Conservation (phyloP, 2,888 invertebrate genomes). For the Vandiemenella viatica region DNA sequence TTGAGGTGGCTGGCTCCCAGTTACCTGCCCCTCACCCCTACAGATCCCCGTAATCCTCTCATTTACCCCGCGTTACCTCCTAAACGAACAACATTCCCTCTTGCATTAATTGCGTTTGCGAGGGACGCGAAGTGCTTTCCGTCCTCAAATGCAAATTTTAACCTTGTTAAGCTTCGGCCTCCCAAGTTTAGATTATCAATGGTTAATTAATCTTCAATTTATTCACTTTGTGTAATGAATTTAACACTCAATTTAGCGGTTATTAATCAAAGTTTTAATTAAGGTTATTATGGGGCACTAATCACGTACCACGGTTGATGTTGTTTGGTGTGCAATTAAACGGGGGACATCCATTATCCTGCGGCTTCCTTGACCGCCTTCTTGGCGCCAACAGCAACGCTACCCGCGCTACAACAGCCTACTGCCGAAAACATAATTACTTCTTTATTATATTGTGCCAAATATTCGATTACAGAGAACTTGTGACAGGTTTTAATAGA, state of each 20-base stretch:
- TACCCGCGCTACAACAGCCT: too few species aligned
- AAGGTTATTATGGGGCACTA: slow-evolving; percentile 23
- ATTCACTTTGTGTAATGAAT: slow-evolving; percentile 34
- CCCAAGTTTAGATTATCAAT: slow-evolving; percentile 34
- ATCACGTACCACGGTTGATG: slow-evolving; percentile 19
- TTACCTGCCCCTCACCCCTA: not conserved
- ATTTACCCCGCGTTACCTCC: slow-evolving; percentile 13
- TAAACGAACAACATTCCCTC: slow-evolving; percentile 17
- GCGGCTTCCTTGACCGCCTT: too few species aligned
- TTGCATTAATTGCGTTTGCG: slow-evolving; percentile 18
- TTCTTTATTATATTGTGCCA: too few species aligned
- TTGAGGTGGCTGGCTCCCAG: too few species aligned
- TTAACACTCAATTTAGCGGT: slow-evolving; percentile 39
- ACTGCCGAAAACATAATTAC: too few species aligned
- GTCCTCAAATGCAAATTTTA: slow-evolving; percentile 38
- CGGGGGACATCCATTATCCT: too few species aligned
- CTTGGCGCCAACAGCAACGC: too few species aligned
- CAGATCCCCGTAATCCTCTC: slow-evolving; percentile 12
- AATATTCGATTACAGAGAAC: too few species aligned
- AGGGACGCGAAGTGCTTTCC: slow-evolving; percentile 25
- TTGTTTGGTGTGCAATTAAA: slow-evolving; percentile 15
- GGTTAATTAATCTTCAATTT: slow-evolving; percentile 39
- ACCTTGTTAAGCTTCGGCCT: slow-evolving; percentile 34
- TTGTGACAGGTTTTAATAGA: too few species aligned
- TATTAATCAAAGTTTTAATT: slow-evolving; percentile 43